A percentile compares a stretch with the other conserved stretches of the same genome.
These are phyloP conservation scores for Bufo gargarizans DNA, from an alignment of 2,113 vertebrate genomes.

Conservation along the genomic window DNA sequence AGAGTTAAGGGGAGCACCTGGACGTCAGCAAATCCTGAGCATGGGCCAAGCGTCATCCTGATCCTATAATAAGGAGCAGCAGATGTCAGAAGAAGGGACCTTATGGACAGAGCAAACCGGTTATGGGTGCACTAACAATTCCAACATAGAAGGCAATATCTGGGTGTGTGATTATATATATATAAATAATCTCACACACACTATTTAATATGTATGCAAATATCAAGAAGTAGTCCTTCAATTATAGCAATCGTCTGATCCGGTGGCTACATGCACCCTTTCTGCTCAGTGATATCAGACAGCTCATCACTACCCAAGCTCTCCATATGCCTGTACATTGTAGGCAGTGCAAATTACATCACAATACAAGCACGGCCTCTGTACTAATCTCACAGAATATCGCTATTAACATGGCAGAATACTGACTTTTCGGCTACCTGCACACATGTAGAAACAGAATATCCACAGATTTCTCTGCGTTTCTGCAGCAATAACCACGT, in stretches of 20 bases:
- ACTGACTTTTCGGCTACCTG: too few relatives aligned
- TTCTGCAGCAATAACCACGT: too few relatives aligned
- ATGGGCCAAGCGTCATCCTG: slow-evolving; percentile 37
- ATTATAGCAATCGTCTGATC: neutral
- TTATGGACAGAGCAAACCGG: neutral
- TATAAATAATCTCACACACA: too few relatives aligned
- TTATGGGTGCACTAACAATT: neutral
- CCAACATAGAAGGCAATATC: neutral
- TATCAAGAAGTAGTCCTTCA: neutral
- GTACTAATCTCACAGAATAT: too few relatives aligned
- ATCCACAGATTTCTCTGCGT: too few relatives aligned
- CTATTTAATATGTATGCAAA: neutral
- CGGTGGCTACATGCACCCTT: neutral
- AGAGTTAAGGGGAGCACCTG: slow-evolving; percentile 40
- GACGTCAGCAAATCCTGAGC: slow-evolving; percentile 28
- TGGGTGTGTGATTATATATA: neutral
- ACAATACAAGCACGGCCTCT: too few relatives aligned
- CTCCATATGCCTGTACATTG: neutral
- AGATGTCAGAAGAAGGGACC: slow-evolving; percentile 12
- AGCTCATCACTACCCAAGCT: neutral
- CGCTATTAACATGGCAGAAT: too few relatives aligned
- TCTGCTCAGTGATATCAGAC: neutral
- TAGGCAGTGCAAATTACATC: neutral
- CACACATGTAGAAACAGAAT: too few relatives aligned
- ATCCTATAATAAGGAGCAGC: slow-evolving; percentile 43